A percentile compares a stretch with the other conserved stretches of the same genome.
phyloP scores from a whole-genome alignment of 2,113 vertebrate genomes.

The Marmota monax region DNA sequence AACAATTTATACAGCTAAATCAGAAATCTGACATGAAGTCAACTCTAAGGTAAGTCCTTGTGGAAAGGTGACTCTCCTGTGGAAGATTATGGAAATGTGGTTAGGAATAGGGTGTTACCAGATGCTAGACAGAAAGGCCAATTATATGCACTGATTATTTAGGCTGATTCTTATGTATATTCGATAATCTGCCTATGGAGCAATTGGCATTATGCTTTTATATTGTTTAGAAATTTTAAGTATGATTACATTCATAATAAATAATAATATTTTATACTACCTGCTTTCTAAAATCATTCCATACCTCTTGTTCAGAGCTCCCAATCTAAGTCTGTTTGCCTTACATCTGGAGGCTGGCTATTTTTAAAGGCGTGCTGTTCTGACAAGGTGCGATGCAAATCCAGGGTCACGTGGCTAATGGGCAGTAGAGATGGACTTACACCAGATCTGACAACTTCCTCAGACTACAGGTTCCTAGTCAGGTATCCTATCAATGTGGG shows the following conservation, averaged over 20 bases:
- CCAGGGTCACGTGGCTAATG: rapidly evolving
- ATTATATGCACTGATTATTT: neutral
- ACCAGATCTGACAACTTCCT: neutral
- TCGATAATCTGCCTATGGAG: neutral
- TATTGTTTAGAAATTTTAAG: neutral
- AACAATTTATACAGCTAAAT: neutral
- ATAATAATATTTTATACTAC: neutral
- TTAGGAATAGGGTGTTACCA: neutral
- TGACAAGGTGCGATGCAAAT: neutral
- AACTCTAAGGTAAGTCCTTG: neutral
- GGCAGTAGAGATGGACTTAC: neutral
- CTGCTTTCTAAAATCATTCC: neutral
- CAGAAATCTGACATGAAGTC: neutral
- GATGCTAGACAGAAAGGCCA: neutral
- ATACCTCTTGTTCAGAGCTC: neutral
- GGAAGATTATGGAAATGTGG: neutral
- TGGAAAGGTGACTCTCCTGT: neutral
- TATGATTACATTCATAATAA: neutral
- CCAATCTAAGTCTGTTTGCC: neutral
- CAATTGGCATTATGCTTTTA: neutral
- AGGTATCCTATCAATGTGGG: neutral
- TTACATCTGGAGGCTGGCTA: neutral
- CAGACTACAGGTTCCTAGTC: rapidly evolving
- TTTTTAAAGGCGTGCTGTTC: neutral
- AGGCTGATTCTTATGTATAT: neutral